These are phyloP conservation scores for Phengaris arion DNA, from an alignment of 2,888 invertebrate genomes.

Conservation along the genomic window DNA sequence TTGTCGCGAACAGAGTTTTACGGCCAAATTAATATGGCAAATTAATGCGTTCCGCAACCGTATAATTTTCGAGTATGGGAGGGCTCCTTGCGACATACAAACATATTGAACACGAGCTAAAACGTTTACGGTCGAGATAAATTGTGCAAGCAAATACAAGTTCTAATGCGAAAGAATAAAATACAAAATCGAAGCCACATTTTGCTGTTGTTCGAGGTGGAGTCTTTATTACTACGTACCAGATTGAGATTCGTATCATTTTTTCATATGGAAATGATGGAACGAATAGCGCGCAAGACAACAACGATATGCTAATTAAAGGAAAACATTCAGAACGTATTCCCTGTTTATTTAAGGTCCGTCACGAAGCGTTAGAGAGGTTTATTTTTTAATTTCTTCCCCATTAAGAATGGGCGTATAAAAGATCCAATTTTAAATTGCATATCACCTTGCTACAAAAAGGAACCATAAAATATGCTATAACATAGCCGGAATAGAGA, in stretches of 20 bases:
- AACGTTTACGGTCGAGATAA: conserved; percentile 30
- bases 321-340: conserved; percentile 68
- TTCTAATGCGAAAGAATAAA: conserved; percentile 16
- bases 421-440: neutral
- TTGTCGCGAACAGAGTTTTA: conserved; percentile 79
- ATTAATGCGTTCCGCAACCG: conserved; percentile 76
- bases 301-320: conserved; percentile 78
- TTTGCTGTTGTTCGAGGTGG: conserved; percentile 23
- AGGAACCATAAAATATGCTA: neutral
- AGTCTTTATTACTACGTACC: conserved; percentile 35
- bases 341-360: conserved; percentile 68
- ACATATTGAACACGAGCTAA: conserved; percentile 43
- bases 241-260: conserved; percentile 69
- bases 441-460: conserved; percentile 7
- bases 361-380: conserved; percentile 52
- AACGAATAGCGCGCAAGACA: conserved; percentile 71
- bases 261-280: conserved; percentile 78
- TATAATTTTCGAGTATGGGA: conserved; percentile 73
- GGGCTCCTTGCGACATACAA: conserved; percentile 68
- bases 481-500: neutral
- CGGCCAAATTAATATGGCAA: conserved; percentile 81
- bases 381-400: conserved; percentile 47
- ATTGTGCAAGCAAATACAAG: conserved; percentile 29
- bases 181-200: conserved; percentile 30
- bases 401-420: conserved; percentile 31